Evolutionary conservation across 2,888 invertebrate genomes (phyloP).

Genomic region (Sesia apiformis): DNA sequence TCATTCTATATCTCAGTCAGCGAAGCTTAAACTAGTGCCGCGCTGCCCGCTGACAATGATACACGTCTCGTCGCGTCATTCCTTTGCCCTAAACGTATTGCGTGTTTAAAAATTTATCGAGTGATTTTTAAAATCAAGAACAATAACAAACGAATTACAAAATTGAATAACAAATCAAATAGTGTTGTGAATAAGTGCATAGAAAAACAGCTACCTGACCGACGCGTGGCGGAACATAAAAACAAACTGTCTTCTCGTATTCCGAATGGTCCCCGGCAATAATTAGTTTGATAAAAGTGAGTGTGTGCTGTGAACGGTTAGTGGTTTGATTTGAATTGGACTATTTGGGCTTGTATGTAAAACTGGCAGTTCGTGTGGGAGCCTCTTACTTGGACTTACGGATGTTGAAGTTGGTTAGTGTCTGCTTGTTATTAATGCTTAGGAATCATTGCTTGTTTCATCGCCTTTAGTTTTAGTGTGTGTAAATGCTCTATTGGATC

Average conservation of each 20-base stretch:
- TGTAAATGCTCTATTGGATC: too few species aligned
- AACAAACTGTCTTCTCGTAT: constrained; percentile 58
- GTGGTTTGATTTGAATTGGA: constrained; percentile 60
- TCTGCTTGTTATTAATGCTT: constrained; percentile 13
- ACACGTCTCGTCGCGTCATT: constrained; percentile 29
- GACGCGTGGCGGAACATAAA: constrained; percentile 58
- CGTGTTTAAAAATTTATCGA: constrained; percentile 20
- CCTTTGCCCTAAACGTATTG: constrained; percentile 25
- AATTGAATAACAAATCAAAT: constrained; percentile 45
- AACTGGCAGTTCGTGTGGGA: constrained; percentile 27
- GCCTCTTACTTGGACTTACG: constrained; percentile 31
- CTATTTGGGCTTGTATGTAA: constrained; percentile 40
- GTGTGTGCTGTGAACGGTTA: constrained; percentile 63
- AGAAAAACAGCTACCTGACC: constrained; percentile 26
- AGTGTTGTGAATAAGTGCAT: constrained; percentile 52
- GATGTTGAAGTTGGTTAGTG: constrained; percentile 68
- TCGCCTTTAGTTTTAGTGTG: neutral
- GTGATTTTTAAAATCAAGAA: constrained; percentile 29
- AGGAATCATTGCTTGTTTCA: constrained; percentile 16
- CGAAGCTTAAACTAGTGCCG: constrained; percentile 40
- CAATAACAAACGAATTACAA: neutral
- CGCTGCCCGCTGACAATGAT: constrained; percentile 44
- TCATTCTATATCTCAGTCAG: constrained; percentile 36
- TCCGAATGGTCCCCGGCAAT: constrained; percentile 55
- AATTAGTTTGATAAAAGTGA: constrained; percentile 70